A percentile compares a stretch with the other conserved stretches of the same genome.
Conservation (phyloP, 2,797 vertebrate genomes). For the Ateles fusciceps region DNA sequence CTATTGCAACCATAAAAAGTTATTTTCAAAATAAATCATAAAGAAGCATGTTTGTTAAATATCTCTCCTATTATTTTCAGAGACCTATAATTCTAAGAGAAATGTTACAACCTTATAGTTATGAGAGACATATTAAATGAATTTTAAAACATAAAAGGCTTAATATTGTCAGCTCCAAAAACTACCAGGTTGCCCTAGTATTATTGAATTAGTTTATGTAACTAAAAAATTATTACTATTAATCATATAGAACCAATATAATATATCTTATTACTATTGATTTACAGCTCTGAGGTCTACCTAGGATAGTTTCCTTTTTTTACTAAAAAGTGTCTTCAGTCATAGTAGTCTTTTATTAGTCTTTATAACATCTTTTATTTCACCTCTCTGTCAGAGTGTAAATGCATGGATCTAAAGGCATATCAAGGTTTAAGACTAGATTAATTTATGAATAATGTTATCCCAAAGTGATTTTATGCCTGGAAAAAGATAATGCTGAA, state of each 20-base stretch:
- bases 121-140: not conserved
- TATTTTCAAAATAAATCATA: constrained; percentile 62
- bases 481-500: not conserved
- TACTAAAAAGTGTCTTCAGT: not conserved
- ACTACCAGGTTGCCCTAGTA: not conserved
- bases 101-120: not conserved
- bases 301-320: not conserved
- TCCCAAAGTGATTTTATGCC: not conserved
- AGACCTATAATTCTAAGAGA: not conserved
- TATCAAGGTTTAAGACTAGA: not conserved
- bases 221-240: not conserved
- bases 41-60: constrained; percentile 42
- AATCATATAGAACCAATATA: not conserved
- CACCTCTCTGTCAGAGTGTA: not conserved
- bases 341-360: not conserved
- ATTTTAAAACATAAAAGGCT: constrained; percentile 12
- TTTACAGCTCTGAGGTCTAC: not conserved
- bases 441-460: not conserved
- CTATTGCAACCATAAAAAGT: constrained; percentile 48
- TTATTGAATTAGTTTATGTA: not conserved
- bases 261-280: not conserved
- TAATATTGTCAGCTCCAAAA: not conserved
- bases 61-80: not conserved
- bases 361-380: not conserved
- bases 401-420: not conserved